Conservation (phyloP, 2,113 vertebrate species). For the Sebastes fasciatus region DNA sequence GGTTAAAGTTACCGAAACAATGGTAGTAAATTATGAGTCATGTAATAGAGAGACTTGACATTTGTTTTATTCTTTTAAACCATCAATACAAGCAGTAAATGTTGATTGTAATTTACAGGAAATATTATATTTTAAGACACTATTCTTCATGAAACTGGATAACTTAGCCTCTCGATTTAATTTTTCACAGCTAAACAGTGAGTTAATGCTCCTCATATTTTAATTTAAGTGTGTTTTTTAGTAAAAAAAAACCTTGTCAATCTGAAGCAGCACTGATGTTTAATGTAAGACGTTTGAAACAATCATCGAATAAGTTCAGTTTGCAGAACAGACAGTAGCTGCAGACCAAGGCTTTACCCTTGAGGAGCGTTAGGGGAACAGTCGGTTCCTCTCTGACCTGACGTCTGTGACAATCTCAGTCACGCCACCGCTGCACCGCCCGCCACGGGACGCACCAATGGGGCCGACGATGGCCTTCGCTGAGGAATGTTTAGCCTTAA, state of each 20-base stretch:
- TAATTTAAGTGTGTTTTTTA: neutral
- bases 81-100: neutral
- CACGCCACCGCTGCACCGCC: slow-evolving; percentile 17
- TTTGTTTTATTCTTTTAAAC: neutral
- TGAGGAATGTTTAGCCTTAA: slow-evolving; percentile 41
- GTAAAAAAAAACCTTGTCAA: neutral
- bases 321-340: slow-evolving; percentile 28
- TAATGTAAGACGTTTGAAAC: neutral
- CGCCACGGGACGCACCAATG: slow-evolving; percentile 14
- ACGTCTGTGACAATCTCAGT: slow-evolving; percentile 49
- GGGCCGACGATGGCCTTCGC: slow-evolving; percentile 61
- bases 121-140: neutral
- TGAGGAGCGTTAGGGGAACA: slow-evolving; percentile 69
- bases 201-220: neutral
- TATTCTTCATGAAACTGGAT: neutral
- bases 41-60: neutral
- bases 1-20: slow-evolving; percentile 3
- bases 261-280: too few species aligned
- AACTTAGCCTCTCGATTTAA: neutral
- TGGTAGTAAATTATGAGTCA: neutral
- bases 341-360: slow-evolving; percentile 61
- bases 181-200: neutral
- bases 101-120: neutral
- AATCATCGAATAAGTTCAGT: neutral
- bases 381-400: slow-evolving; percentile 65